phyloP scores from a whole-genome alignment of 2,797 vertebrate species.

The Benthosema pterotum region DNA sequence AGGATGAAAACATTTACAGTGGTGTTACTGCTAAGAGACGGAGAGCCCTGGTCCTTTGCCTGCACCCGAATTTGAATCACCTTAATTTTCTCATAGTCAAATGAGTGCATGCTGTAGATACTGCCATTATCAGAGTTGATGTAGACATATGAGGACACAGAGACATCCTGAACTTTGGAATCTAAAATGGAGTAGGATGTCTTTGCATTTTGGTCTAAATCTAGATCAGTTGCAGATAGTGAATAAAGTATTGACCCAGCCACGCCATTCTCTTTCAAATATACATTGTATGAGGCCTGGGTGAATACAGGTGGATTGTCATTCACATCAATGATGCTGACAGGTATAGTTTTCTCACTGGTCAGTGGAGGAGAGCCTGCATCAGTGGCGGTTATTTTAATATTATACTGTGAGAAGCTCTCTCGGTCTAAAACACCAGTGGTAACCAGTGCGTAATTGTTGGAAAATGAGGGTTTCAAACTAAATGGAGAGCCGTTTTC shows the following conservation, averaged over 20 bases:
- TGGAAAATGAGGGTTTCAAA: constrained; percentile 60
- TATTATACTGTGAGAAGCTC: constrained; percentile 76
- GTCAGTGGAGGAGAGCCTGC: constrained; percentile 80
- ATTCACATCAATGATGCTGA: constrained; percentile 86
- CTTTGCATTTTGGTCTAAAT: constrained; percentile 54
- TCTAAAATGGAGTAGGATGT: constrained; percentile 72
- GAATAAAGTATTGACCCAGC: constrained; percentile 81
- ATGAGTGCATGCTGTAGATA: constrained; percentile 69
- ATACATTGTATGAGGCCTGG: constrained; percentile 81
- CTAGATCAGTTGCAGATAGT: constrained; percentile 77
- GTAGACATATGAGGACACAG: constrained; percentile 76
- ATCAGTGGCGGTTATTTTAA: constrained; percentile 84
- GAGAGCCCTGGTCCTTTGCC: constrained; percentile 76
- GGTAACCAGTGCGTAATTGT: constrained; percentile 69
- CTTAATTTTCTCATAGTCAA: constrained; percentile 72
- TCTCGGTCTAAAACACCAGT: constrained; percentile 79
- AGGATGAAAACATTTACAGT: constrained; percentile 79
- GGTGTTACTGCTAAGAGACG: constrained; percentile 67
- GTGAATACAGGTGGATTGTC: constrained; percentile 81
- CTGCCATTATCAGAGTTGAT: constrained; percentile 78
- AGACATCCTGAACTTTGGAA: constrained; percentile 58
- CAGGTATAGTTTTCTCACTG: constrained; percentile 74
- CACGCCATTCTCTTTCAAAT: constrained; percentile 84
- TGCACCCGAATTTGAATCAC: constrained; percentile 74
- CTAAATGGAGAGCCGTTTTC: constrained; percentile 45